Conservation (phyloP, 1,140 invertebrate genomes). For the Drosophila sucinea region DNA sequence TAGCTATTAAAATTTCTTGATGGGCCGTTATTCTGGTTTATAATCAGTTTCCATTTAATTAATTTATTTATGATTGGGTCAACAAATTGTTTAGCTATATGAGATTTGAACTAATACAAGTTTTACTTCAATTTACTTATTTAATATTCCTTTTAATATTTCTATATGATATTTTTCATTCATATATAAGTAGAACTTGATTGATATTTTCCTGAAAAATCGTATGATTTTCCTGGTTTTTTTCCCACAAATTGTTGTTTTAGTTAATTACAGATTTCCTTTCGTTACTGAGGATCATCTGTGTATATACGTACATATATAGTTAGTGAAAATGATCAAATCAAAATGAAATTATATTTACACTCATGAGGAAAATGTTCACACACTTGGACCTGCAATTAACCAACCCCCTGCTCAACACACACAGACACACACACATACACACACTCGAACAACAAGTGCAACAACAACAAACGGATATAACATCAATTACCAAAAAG, state of each 20-base stretch:
- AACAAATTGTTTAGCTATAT: no score
- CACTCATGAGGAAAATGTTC: conserved; percentile 1
- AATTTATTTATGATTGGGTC: no score
- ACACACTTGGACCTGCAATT: conserved; percentile 21
- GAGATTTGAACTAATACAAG: no score
- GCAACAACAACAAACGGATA: conserved; percentile 31
- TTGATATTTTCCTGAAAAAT: not conserved
- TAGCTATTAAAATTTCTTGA: no score
- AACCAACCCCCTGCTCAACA: not conserved
- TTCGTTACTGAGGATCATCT: not conserved
- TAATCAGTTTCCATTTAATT: no score
- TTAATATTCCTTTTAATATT: no score
- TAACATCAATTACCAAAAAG: conserved; percentile 36
- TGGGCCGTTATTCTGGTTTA: no score
- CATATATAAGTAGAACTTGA: not conserved
- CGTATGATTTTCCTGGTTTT: not conserved
- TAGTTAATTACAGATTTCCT: not conserved
- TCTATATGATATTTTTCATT: no score
- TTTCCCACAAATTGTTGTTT: not conserved
- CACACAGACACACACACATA: no score
- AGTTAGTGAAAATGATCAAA: not conserved
- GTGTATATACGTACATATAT: not conserved
- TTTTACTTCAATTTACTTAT: no score
- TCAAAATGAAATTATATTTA: conserved; percentile 26
- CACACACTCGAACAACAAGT: not conserved